Base-by-base conservation (phyloP, 2,888 invertebrate genomes). In the Clepsis dumicolana region DNA sequence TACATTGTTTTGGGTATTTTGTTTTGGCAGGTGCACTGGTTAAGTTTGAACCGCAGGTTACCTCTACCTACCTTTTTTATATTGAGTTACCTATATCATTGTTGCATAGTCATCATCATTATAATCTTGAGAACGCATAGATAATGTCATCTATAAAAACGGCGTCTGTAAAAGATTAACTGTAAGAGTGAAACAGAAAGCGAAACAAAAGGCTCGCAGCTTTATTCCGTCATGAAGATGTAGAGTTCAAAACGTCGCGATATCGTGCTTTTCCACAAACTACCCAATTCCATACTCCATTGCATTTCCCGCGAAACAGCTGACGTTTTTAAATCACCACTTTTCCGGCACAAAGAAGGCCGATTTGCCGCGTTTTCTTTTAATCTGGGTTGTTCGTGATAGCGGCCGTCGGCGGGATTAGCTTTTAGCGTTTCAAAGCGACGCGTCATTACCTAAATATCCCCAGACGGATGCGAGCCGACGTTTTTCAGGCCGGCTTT, bases 361-460 rank as follows among this genome's bases (percentile, higher is more conserved):
- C 24, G 32, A 44, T 53, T 54, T 52, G 57, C 44, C 35, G 60
- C 32, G 52, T 44, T 62, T 59, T 38, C 59, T 68, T 66, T 72
- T 65, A 71, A 73, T 72, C 67, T 62, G 24, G 25, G 70, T 70
- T 68, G 67, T 63, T 61, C 61, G 64, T 65, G 70, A 71, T 59
- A 50, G 72, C 56, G 56, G 48, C 50, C 53, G 57, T 48, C 48
- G 48, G 27, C 18, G 14, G 70, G 73, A 71, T 73, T 73, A 71
- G 73, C 74, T 72, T 67, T 70, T 66, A 64, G 70, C 69, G 64
- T 67, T 64, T 70, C 65, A 72, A 71, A 71, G 73, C 63, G 70
- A 67, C 64, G 70, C 71, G 70, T 72, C 73, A 72, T 74, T 71
- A 72, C 57, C 57, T 56, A 57, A 56, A 64, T 57, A 57, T 64